These are phyloP conservation scores for Triplophysa dalaica DNA, from an alignment of 2,113 vertebrate species.

Conservation along the genomic window DNA sequence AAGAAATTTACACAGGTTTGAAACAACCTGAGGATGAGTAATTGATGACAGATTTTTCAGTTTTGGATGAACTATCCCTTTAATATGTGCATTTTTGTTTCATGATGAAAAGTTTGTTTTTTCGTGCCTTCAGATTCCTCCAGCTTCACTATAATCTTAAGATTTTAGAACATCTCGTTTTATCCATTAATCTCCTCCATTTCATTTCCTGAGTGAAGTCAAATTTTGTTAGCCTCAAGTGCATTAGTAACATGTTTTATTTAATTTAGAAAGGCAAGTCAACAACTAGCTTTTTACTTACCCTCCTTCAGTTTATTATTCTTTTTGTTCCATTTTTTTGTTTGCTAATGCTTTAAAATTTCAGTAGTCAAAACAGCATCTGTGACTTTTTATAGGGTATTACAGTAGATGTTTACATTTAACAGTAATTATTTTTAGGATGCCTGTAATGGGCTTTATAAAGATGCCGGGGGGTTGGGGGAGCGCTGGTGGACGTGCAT, in stretches of 20 bases:
- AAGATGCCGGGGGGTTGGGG: background rate
- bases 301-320: background rate
- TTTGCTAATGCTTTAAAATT: background rate
- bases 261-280: conserved; percentile 16
- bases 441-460: background rate
- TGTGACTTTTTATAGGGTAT: background rate
- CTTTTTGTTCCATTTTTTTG: background rate
- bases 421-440: too few species aligned
- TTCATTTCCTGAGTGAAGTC: conserved; percentile 20
- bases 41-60: too few species aligned
- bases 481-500: background rate
- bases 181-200: conserved; percentile 7
- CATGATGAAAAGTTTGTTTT: background rate
- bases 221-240: conserved; percentile 11
- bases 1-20: too few species aligned
- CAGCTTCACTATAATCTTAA: background rate
- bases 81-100: too few species aligned
- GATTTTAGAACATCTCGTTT: background rate
- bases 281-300: background rate
- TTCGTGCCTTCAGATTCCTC: background rate
- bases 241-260: conserved; percentile 17
- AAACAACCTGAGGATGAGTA: too few species aligned
- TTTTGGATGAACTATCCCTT: too few species aligned
- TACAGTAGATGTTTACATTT: background rate
- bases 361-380: background rate